Percentiles rank a stretch among this genome's conserved stretches.
phyloP scores from a whole-genome alignment of 2,888 invertebrate genomes.

The Eilema caniola region DNA sequence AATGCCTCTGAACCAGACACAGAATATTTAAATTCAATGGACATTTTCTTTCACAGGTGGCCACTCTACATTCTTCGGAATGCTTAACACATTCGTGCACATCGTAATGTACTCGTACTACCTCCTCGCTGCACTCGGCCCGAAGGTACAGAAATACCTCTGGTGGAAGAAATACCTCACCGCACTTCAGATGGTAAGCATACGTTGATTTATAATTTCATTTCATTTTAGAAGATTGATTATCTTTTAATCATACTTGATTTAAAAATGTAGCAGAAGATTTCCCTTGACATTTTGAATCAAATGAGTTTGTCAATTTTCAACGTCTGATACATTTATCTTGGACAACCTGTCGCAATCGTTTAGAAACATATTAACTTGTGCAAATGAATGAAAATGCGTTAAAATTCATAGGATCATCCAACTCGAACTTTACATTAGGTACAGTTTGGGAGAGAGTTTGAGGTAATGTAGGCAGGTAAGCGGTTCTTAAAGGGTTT shows the following conservation, averaged over 20 bases:
- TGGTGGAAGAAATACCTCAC: slow-evolving; percentile 99
- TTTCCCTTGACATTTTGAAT: background rate
- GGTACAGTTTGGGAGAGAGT: no score
- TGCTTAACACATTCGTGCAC: slow-evolving; percentile 97
- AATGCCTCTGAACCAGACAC: background rate
- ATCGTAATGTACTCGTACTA: slow-evolving; percentile 98
- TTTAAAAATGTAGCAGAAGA: background rate
- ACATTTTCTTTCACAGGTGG: slow-evolving; percentile 88
- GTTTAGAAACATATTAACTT: background rate
- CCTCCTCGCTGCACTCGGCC: slow-evolving; percentile 95
- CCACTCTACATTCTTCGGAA: slow-evolving; percentile 97
- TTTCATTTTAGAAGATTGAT: background rate
- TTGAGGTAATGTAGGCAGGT: no score
- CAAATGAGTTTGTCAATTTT: slow-evolving; percentile 1
- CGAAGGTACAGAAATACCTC: slow-evolving; percentile 93
- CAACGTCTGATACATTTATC: slow-evolving; percentile 6
- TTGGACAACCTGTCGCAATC: slow-evolving; percentile 2
- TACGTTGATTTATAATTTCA: slow-evolving; percentile 6
- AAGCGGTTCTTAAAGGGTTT: no score
- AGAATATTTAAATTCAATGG: background rate
- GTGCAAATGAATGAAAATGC: background rate
- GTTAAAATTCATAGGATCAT: no score
- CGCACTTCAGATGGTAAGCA: slow-evolving; percentile 93
- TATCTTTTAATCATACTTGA: background rate
- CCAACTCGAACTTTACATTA: no score